These are phyloP conservation scores for Triplophysa bombifrons DNA, from an alignment of 2,797 vertebrate species.

Conservation along the genomic window DNA sequence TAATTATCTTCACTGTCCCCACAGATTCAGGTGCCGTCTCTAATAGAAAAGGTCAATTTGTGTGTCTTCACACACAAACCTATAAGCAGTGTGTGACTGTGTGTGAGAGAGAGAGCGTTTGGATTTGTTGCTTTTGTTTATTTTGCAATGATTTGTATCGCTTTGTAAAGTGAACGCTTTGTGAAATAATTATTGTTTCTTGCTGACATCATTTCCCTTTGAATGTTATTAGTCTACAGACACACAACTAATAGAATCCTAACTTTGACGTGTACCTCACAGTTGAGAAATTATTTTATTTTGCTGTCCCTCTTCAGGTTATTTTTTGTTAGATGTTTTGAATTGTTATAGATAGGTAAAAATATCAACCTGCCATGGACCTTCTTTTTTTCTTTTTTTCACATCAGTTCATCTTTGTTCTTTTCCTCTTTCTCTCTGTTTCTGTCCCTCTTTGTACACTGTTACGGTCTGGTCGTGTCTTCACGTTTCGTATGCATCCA, in stretches of 20 bases:
- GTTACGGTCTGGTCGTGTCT: conserved; percentile 55
- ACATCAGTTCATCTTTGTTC: conserved; percentile 34
- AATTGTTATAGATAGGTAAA: not conserved
- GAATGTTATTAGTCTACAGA: conserved; percentile 21
- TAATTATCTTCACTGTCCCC: conserved; percentile 47
- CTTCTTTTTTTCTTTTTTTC: not conserved
- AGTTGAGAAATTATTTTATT: conserved; percentile 14
- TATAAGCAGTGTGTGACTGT: conserved; percentile 20
- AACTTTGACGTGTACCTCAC: not conserved
- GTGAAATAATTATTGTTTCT: not conserved
- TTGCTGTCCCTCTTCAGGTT: not conserved
- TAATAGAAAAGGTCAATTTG: conserved; percentile 49
- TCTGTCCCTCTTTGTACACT: conserved; percentile 49
- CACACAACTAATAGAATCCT: conserved; percentile 55
- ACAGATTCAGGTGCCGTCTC: conserved; percentile 31
- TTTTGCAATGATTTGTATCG: not conserved
- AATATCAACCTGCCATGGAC: not conserved
- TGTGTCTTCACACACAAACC: conserved; percentile 17
- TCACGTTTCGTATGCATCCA: conserved; percentile 40
- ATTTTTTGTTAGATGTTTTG: not conserved
- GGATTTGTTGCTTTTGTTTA: conserved; percentile 7
- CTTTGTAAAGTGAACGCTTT: conserved; percentile 13
- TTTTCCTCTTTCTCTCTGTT: conserved; percentile 47
- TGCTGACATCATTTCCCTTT: not conserved
- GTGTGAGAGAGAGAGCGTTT: conserved; percentile 3